Evolutionary conservation across 1,140 invertebrate genomes (phyloP).

Genomic region (Pseudomyrmex sp.): DNA sequence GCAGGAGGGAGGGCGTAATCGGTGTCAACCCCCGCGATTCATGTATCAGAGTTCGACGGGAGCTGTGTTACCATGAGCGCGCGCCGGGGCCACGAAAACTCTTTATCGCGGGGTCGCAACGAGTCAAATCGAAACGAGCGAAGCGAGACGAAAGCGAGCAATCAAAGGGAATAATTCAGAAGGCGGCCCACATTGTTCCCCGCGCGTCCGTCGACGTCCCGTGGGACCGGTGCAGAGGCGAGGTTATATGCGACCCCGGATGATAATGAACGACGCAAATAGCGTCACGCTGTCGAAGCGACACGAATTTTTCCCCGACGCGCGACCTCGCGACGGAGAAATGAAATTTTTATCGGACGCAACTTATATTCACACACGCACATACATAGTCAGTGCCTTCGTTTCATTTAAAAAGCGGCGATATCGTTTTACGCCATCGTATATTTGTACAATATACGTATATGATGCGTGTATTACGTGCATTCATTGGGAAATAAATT

Average conservation of each 20-base stretch:
- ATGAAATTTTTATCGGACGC: slow-evolving; percentile 54
- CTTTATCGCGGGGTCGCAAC: slow-evolving; percentile 60
- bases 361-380: slow-evolving; percentile 41
- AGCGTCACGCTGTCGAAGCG: slow-evolving; percentile 62
- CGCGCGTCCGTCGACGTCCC: slow-evolving; percentile 68
- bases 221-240: slow-evolving; percentile 67
- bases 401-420: neutral
- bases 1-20: slow-evolving; percentile 51
- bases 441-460: slow-evolving; percentile 6
- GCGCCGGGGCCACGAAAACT: slow-evolving; percentile 60
- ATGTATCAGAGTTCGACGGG: slow-evolving; percentile 60
- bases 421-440: neutral
- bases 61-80: slow-evolving; percentile 46
- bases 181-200: slow-evolving; percentile 81
- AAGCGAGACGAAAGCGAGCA: slow-evolving; percentile 82
- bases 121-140: slow-evolving; percentile 65
- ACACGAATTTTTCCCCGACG: slow-evolving; percentile 53
- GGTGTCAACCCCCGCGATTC: slow-evolving; percentile 40
- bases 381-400: neutral
- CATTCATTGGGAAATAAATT: neutral
- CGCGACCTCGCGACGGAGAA: slow-evolving; percentile 30
- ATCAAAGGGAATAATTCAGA: slow-evolving; percentile 85
- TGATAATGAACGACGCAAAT: slow-evolving; percentile 70
- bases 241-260: slow-evolving; percentile 67
- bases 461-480: neutral